A percentile compares a stretch with the other conserved stretches of the same genome.
Conservation (phyloP, 2,113 vertebrate genomes). For the Columbina picui region DNA sequence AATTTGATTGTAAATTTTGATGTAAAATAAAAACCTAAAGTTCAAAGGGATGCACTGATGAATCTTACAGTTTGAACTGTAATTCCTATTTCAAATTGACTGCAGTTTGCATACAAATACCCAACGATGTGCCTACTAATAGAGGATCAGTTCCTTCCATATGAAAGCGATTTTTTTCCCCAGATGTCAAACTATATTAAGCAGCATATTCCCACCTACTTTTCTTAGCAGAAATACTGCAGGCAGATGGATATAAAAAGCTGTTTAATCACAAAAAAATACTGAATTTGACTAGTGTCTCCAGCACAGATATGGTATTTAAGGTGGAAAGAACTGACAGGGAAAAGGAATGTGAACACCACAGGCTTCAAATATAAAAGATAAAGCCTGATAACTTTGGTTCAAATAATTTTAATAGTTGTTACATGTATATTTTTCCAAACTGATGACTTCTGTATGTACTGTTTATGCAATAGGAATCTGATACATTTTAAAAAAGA, state of each 20-base stretch:
- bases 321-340: neutral
- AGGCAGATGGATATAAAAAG: slow-evolving; percentile 2
- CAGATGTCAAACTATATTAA: neutral
- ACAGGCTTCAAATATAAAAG: slow-evolving; percentile 64
- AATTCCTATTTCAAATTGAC: neutral
- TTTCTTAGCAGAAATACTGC: slow-evolving; percentile 30
- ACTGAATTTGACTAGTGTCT: neutral
- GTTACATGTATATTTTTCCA: slow-evolving; percentile 58
- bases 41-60: slow-evolving; percentile 9
- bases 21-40: slow-evolving; percentile 23
- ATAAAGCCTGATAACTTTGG: slow-evolving; percentile 73
- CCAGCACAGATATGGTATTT: neutral
- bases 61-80: neutral
- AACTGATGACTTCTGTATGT: slow-evolving; percentile 1
- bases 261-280: neutral
- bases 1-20: slow-evolving; percentile 31
- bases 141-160: slow-evolving; percentile 3
- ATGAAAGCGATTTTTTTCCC: neutral
- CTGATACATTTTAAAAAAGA: slow-evolving; percentile 30
- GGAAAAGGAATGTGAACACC: slow-evolving; percentile 53
- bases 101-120: neutral
- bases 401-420: slow-evolving; percentile 76
- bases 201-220: slow-evolving; percentile 19
- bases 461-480: slow-evolving; percentile 40
- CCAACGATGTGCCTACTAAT: slow-evolving; percentile 30